Evolutionary conservation across 2,797 vertebrate species (phyloP), one percentile per base, ranked within the genome.

Genomic region (Cryptoblepharus egeriae): DNA sequence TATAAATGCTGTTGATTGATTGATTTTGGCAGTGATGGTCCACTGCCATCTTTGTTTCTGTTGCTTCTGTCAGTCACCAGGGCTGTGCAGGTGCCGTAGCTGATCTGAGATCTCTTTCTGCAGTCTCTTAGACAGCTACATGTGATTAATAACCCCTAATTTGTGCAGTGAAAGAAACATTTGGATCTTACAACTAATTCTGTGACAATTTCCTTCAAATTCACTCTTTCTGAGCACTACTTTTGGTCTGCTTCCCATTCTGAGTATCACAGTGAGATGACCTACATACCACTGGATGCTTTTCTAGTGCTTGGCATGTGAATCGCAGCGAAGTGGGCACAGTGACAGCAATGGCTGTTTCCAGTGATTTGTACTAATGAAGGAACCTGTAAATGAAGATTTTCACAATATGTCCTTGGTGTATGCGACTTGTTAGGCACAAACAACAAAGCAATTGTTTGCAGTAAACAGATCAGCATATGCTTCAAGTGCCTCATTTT

Each of bases 251-350:
- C 42, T 42, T 77, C 28, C 58, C 68, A 6, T 9, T 85, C 30
- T 11, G 35, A 28, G 1, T 6, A 0, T 76, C 87, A 73, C 85
- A 83, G 70, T 42, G 32, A 4, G 2, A 0, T 70, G 91, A 82
- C 93, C 91, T 81, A 83, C 88, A 86, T 90, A 88, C 83, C 80
- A 83, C 22, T 76, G 75, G 60, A 75, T 63, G 39, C 79, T 70
- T 79, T 68, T 58, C 75, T 69, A 87, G 72, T 80, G 5, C 28
- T 90, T 87, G 81, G 77, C 92, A 85, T 71, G 63, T 72, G 84
- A 90, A 86, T 69, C 61, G 70, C 68, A 85, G 37, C 45, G 80
- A 79, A 92, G 83, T 49, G 63, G 39, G 68, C 68, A 78, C 0
- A 60, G 1, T 2, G 71, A 4, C 30, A 13, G 42, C 1, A 81